Conservation (phyloP, 2,888 invertebrate genomes). For the Anaspis maculata region DNA sequence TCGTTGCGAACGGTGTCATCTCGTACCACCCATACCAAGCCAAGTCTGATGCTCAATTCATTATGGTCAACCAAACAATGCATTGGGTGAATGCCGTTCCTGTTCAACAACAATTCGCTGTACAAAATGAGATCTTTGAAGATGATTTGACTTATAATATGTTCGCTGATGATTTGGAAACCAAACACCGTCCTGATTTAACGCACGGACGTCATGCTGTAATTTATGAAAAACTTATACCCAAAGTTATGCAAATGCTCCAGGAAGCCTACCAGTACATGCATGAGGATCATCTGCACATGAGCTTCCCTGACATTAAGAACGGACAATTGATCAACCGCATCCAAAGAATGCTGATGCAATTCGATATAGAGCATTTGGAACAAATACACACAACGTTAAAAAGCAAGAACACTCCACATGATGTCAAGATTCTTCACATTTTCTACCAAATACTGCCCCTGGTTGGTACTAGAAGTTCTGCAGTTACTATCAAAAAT, state of each 20-base stretch:
- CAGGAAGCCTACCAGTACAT: conserved; percentile 33
- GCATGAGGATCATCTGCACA: conserved; percentile 31
- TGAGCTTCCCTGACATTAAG: conserved; percentile 30
- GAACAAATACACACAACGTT: conserved; percentile 26
- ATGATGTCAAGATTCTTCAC: conserved; percentile 7
- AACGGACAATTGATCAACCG: conserved; percentile 35
- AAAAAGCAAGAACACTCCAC: conserved; percentile 6
- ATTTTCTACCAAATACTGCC: conserved; percentile 43
- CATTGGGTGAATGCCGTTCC: conserved; percentile 25
- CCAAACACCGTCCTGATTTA: conserved; percentile 23
- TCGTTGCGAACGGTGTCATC: conserved; percentile 26
- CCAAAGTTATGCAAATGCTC: conserved; percentile 30
- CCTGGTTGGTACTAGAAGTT: conserved; percentile 41
- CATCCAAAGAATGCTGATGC: conserved; percentile 29
- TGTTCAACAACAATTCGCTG: conserved; percentile 16
- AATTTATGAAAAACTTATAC: conserved; percentile 24
- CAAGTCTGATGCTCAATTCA: conserved; percentile 32
- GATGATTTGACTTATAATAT: conserved; percentile 27
- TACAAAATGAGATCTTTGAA: conserved; percentile 14
- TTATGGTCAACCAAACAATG: conserved; percentile 39
- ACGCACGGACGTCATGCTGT: conserved; percentile 33
- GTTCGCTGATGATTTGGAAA: conserved; percentile 9
- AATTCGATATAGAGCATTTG: conserved; percentile 31
- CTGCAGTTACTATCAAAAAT: conserved; percentile 37
- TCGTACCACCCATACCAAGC: conserved; percentile 24